A percentile compares a stretch with the other conserved stretches of the same genome.
Evolutionary conservation across 1,140 invertebrate species (phyloP).

Genomic region (Pseudomyrmex sp.): DNA sequence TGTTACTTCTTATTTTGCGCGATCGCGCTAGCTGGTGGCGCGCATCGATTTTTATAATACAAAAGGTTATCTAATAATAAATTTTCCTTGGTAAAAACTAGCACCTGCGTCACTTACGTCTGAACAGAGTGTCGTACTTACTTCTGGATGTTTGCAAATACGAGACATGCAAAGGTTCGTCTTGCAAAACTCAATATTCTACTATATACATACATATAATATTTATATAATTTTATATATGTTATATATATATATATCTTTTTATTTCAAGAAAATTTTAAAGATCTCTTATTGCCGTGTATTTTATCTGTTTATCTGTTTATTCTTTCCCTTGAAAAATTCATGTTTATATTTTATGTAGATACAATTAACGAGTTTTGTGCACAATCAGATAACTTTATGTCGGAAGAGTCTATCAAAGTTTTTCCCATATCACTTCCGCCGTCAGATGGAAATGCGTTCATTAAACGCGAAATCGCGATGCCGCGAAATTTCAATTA

Average conservation of each 20-base stretch:
- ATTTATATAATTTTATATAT: too few species aligned
- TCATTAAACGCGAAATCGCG: slow-evolving; percentile 9
- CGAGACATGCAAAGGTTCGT: background rate
- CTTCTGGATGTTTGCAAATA: slow-evolving; percentile 23
- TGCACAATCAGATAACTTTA: slow-evolving; percentile 29
- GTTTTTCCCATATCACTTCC: background rate
- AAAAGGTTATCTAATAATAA: slow-evolving; percentile 52
- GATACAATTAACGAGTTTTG: slow-evolving; percentile 24
- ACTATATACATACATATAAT: background rate
- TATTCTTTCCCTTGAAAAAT: background rate
- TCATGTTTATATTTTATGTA: background rate
- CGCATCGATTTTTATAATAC: slow-evolving; percentile 41
- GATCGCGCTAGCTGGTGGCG: slow-evolving; percentile 7
- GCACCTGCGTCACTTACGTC: slow-evolving; percentile 25
- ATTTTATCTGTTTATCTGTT: background rate
- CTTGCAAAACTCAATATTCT: background rate
- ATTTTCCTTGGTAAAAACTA: slow-evolving; percentile 40
- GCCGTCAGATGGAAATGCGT: background rate
- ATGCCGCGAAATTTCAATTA: slow-evolving; percentile 44
- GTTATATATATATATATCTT: too few species aligned
- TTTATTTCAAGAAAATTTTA: too few species aligned
- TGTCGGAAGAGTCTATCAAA: too few species aligned
- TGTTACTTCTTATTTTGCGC: slow-evolving; percentile 4
- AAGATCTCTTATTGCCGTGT: background rate
- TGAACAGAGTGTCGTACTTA: slow-evolving; percentile 15